These are phyloP conservation scores for Olivierus martensii DNA, from an alignment of 1,140 invertebrate genomes.

Conservation along the genomic window DNA sequence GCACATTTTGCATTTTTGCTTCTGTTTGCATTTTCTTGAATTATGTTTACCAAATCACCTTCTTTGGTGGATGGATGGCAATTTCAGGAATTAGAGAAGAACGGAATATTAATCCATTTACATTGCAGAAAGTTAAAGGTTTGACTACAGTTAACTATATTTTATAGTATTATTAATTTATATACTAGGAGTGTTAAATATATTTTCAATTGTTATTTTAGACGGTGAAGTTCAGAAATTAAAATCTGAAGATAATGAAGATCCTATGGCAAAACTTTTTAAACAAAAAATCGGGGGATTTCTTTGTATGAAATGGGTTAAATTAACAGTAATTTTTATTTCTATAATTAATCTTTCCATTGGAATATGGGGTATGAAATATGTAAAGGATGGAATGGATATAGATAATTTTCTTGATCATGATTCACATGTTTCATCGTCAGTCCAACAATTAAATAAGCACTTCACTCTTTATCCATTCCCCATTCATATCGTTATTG, in stretches of 20 bases:
- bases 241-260: slow-evolving; percentile 68
- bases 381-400: slow-evolving; percentile 77
- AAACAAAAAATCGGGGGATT: slow-evolving; percentile 58
- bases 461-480: slow-evolving; percentile 84
- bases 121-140: no score
- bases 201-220: no score
- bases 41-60: background rate
- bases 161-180: no score
- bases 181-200: no score
- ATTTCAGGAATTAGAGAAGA: no score
- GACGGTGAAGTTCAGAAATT: no score
- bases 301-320: slow-evolving; percentile 58
- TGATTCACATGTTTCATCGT: slow-evolving; percentile 76
- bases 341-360: slow-evolving; percentile 67
- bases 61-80: background rate
- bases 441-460: slow-evolving; percentile 71
- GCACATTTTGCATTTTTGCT: background rate
- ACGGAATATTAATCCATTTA: no score
- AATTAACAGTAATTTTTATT: slow-evolving; percentile 55
- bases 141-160: no score
- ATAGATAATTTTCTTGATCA: slow-evolving; percentile 64
- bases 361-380: slow-evolving; percentile 72
- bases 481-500: slow-evolving; percentile 70
- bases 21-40: background rate
- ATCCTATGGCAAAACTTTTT: slow-evolving; percentile 75